Evolutionary conservation across 2,113 vertebrate species (phyloP).

Genomic region (Narcine bancroftii): DNA sequence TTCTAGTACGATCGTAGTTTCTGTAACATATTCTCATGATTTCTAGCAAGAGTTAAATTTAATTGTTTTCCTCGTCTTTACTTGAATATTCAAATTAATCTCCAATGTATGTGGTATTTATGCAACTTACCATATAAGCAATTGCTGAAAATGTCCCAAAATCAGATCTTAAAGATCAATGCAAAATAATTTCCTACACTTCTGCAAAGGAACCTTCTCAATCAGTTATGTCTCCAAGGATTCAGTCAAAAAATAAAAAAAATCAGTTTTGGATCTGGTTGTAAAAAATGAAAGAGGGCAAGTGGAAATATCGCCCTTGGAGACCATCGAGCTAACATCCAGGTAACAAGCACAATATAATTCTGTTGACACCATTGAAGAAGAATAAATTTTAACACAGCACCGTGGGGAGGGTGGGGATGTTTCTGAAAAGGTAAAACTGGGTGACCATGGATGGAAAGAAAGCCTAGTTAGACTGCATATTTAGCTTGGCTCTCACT

Average conservation of each 20-base stretch:
- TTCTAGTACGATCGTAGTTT: not conserved
- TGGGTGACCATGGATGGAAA: no score
- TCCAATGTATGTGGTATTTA: not conserved
- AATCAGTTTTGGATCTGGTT: not conserved
- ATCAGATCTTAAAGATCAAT: not conserved
- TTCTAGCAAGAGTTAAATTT: not conserved
- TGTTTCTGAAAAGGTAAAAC: no score
- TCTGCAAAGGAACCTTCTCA: not conserved
- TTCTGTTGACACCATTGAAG: no score
- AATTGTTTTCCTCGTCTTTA: not conserved
- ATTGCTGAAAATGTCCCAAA: not conserved
- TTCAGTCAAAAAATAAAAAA: not conserved
- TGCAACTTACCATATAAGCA: not conserved
- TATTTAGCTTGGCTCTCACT: no score
- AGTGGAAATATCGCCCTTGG: not conserved
- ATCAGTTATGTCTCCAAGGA: not conserved
- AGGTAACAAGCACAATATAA: not conserved
- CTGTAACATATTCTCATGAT: not conserved
- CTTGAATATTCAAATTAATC: not conserved
- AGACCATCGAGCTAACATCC: not conserved
- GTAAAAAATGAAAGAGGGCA: not conserved
- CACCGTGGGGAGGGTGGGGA: no score
- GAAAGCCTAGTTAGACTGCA: no score
- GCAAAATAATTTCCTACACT: not conserved
- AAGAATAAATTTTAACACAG: no score